A percentile compares a stretch with the other conserved stretches of the same genome.
phyloP scores from a whole-genome alignment of 2,888 invertebrate species.

The Limenitis arthemis region DNA sequence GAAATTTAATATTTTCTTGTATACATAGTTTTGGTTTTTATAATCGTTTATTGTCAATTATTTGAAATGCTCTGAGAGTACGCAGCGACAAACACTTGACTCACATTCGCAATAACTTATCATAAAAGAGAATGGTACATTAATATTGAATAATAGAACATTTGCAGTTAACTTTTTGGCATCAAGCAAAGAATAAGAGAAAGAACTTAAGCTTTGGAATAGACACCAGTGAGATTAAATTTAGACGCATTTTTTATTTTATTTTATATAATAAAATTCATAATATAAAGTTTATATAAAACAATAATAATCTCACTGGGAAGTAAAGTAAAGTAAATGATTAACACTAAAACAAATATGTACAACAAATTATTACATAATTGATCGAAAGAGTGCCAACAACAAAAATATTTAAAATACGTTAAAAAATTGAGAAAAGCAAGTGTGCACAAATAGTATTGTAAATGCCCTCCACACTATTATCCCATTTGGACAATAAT shows the following conservation, averaged over 20 bases:
- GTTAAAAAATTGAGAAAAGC: conserved; percentile 47
- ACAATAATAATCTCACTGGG: conserved; percentile 42
- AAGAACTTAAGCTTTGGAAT: conserved; percentile 64
- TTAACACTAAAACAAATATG: conserved; percentile 35
- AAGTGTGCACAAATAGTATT: conserved; percentile 47
- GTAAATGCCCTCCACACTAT: conserved; percentile 62
- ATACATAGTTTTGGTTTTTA: conserved; percentile 4
- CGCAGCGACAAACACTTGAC: conserved; percentile 38
- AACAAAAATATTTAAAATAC: conserved; percentile 42
- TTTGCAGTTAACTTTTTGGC: conserved; percentile 67
- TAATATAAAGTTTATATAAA: not conserved
- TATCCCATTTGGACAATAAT: conserved; percentile 47
- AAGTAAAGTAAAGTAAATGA: conserved; percentile 39
- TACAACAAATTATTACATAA: conserved; percentile 38
- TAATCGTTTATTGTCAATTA: conserved; percentile 15
- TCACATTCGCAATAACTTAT: conserved; percentile 52
- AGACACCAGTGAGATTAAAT: conserved; percentile 53
- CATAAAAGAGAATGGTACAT: conserved; percentile 51
- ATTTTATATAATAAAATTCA: too few species aligned
- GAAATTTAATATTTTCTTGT: conserved; percentile 6
- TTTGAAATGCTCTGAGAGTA: conserved; percentile 1
- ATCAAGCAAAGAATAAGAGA: conserved; percentile 61
- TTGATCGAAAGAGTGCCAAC: conserved; percentile 37
- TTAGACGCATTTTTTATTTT: too few species aligned
- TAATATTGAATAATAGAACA: conserved; percentile 54